Conservation (phyloP, 2,113 vertebrate genomes). For the Rhipidura dahli region DNA sequence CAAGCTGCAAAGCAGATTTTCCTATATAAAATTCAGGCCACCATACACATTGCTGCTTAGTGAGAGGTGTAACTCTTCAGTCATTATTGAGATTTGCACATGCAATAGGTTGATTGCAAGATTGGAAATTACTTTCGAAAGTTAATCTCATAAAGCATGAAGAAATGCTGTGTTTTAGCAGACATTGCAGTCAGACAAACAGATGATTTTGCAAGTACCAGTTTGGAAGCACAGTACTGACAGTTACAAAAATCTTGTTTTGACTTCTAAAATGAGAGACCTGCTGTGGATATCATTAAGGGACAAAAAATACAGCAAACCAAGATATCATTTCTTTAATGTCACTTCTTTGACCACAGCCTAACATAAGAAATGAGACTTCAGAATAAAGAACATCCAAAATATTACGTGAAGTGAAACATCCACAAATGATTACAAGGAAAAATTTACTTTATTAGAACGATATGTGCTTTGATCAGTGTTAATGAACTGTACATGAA, state of each 20-base stretch:
- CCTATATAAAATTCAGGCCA: neutral
- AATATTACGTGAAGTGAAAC: neutral
- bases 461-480: conserved; percentile 37
- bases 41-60: neutral
- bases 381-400: neutral
- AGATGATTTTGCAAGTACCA: neutral
- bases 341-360: neutral
- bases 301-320: neutral
- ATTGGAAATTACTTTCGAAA: neutral
- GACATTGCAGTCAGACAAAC: neutral
- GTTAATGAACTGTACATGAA: conserved; percentile 56
- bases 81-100: neutral
- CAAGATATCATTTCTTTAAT: neutral
- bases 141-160: neutral
- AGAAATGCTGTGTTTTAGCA: neutral
- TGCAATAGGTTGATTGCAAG: neutral
- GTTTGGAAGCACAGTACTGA: neutral
- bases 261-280: neutral
- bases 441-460: conserved; percentile 49
- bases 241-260: conserved; percentile 15
- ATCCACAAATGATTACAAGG: conserved; percentile 37
- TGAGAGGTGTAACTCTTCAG: neutral
- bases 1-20: neutral
- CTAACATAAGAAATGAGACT: conserved; percentile 11
- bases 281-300: neutral